Conservation (phyloP, 2,888 invertebrate species). For the Cephalotes varians region DNA sequence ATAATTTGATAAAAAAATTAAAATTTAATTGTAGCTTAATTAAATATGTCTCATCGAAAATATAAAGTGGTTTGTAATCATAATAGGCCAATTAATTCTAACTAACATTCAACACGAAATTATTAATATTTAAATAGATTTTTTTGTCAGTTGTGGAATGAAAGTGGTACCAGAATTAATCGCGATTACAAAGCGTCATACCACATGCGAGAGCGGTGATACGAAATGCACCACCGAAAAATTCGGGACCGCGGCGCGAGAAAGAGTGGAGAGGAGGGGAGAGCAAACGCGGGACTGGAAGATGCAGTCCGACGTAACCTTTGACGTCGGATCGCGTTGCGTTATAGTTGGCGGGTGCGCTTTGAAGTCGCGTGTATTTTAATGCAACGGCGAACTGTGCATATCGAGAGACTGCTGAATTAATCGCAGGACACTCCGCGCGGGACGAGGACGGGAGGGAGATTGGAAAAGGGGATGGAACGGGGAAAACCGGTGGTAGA, state of each 20-base stretch:
- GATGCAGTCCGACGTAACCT: constrained; percentile 51
- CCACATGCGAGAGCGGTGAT: background rate
- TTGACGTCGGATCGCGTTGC: constrained; percentile 46
- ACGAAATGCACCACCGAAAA: constrained; percentile 33
- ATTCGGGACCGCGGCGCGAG: background rate
- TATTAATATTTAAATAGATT: background rate
- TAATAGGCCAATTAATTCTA: background rate
- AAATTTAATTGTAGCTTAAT: constrained; percentile 1
- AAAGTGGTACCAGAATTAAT: background rate
- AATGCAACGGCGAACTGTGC: constrained; percentile 52
- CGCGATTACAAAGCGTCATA: background rate
- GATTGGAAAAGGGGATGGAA: background rate
- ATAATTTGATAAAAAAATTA: background rate
- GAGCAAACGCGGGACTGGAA: constrained; percentile 5
- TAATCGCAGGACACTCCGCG: constrained; percentile 63
- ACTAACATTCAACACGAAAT: background rate
- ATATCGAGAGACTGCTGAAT: constrained; percentile 50
- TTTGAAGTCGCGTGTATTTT: constrained; percentile 56
- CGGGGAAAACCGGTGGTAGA: constrained; percentile 26
- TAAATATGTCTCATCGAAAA: background rate
- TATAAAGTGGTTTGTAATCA: background rate
- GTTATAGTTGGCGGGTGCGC: constrained; percentile 38
- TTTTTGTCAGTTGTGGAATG: background rate
- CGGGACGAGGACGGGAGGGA: constrained; percentile 1
- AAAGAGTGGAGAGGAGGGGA: background rate